These are phyloP conservation scores for Mercenaria mercenaria DNA, from an alignment of 1,140 invertebrate species.

Conservation along the genomic window DNA sequence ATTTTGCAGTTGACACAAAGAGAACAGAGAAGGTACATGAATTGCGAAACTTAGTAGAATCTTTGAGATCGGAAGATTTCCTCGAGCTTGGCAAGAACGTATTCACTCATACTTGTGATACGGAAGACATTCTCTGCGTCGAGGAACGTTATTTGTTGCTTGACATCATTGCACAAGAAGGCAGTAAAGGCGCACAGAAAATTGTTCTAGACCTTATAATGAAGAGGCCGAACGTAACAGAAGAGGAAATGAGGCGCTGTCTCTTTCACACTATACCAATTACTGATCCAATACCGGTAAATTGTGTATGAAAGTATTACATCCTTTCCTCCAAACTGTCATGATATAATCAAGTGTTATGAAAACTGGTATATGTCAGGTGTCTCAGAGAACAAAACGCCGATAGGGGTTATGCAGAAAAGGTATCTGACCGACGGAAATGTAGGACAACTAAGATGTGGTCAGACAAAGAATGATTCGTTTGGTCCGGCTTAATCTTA, in stretches of 20 bases:
- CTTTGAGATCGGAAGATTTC: constrained; percentile 30
- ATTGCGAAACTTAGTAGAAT: constrained; percentile 15
- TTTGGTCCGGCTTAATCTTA: no score
- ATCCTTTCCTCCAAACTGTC: not conserved
- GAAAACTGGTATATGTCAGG: not conserved
- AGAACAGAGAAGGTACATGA: constrained; percentile 61
- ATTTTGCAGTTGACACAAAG: constrained; percentile 51
- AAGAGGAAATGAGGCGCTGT: constrained; percentile 51
- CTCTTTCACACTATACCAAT: constrained; percentile 36
- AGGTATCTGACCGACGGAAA: no score
- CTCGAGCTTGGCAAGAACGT: not conserved
- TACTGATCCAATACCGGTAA: not conserved
- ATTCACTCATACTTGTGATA: constrained; percentile 3
- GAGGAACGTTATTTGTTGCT: constrained; percentile 64
- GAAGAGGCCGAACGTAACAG: not conserved
- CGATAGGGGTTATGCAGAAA: no score
- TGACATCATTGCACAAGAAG: constrained; percentile 51
- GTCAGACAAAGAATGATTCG: no score
- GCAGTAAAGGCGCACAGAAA: constrained; percentile 44
- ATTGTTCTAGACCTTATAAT: constrained; percentile 42
- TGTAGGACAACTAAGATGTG: no score
- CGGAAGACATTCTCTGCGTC: constrained; percentile 30
- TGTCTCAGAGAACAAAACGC: no score
- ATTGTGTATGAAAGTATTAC: not conserved
- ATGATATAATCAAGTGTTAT: not conserved